Evolutionary conservation across 2,888 invertebrate species (phyloP).

Genomic region (Epirrhoe tristata): DNA sequence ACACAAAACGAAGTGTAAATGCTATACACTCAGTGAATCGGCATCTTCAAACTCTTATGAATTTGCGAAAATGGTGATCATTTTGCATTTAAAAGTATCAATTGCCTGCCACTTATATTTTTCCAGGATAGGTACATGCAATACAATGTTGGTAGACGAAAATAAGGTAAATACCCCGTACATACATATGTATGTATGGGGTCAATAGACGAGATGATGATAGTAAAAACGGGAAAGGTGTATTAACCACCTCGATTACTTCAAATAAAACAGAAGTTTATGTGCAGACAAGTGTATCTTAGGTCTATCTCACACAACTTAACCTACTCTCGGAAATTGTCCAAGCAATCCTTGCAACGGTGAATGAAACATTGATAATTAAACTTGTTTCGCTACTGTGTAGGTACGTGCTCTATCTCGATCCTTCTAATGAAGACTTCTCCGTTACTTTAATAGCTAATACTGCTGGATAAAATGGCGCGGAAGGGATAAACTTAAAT

Average conservation of each 20-base stretch:
- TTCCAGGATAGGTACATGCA: not conserved
- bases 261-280: not conserved
- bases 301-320: not conserved
- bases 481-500: not conserved
- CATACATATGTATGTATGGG: no score
- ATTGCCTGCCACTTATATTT: not conserved
- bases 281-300: not conserved
- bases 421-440: constrained; percentile 26
- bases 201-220: no score
- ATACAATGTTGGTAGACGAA: no score
- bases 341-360: constrained; percentile 24
- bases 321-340: constrained; percentile 7
- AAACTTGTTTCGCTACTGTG: constrained; percentile 32
- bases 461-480: constrained; percentile 1
- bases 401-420: constrained; percentile 22
- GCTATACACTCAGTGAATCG: not conserved
- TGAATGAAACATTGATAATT: constrained; percentile 27
- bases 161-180: no score
- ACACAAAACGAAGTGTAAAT: no score
- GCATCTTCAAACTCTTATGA: not conserved
- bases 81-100: not conserved
- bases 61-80: not conserved
- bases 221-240: no score
- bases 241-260: not conserved
- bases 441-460: constrained; percentile 29